Conservation (phyloP, 2,113 vertebrate genomes). For the Hemibagrus wyckioides region DNA sequence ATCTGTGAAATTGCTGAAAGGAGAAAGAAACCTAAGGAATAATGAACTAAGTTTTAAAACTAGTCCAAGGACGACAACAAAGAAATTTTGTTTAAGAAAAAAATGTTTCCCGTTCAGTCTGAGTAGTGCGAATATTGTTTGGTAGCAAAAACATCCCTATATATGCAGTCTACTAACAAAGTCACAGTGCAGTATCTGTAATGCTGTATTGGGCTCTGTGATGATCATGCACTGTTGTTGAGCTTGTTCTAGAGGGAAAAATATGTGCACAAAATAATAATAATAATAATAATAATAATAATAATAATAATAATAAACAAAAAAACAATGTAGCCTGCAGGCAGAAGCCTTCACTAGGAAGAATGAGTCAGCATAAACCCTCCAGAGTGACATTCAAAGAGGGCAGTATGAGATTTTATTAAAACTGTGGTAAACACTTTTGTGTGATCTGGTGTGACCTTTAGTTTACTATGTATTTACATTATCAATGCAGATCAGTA, state of each 20-base stretch:
- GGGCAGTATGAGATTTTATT: neutral
- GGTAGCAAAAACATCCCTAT: neutral
- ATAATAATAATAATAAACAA: too few species aligned
- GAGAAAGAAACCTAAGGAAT: neutral
- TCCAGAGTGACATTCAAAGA: constrained; percentile 1
- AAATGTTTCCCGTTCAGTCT: neutral
- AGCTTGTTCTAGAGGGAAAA: neutral
- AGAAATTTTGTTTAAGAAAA: neutral
- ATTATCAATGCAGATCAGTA: neutral
- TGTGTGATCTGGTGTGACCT: neutral
- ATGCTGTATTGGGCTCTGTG: neutral
- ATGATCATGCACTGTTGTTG: neutral
- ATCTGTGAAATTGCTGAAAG: neutral
- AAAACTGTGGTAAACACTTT: neutral
- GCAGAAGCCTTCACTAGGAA: constrained; percentile 16
- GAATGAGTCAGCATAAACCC: neutral
- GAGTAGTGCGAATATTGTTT: neutral
- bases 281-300: too few species aligned
- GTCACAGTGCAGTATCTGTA: neutral
- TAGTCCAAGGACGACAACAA: neutral
- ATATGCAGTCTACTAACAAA: neutral
- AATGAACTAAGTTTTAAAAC: neutral
- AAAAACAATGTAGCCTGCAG: constrained; percentile 7
- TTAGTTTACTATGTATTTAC: neutral
- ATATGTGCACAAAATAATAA: neutral